A percentile compares a stretch with the other conserved stretches of the same genome.
Evolutionary conservation across 1,140 invertebrate genomes (phyloP).

Genomic region (Hesperophylax magnus): DNA sequence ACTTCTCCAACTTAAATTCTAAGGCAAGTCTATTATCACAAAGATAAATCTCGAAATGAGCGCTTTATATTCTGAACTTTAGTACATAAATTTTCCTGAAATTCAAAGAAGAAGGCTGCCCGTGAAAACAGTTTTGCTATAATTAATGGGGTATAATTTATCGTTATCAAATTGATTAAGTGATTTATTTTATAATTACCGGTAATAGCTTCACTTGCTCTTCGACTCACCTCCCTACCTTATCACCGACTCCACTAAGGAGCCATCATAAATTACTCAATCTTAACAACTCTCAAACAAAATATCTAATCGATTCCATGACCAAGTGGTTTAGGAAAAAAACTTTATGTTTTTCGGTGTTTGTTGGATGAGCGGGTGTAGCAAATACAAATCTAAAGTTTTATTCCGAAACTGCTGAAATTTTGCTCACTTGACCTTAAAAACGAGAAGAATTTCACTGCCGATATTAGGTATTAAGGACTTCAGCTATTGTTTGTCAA

Average conservation of each 20-base stretch:
- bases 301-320: neutral
- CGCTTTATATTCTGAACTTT: constrained; percentile 36
- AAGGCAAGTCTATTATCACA: constrained; percentile 26
- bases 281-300: constrained; percentile 3
- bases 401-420: too few species aligned
- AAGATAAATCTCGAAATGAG: constrained; percentile 32
- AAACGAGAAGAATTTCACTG: too few species aligned
- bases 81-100: constrained; percentile 34
- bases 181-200: constrained; percentile 43
- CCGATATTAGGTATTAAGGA: too few species aligned
- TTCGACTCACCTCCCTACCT: constrained; percentile 13
- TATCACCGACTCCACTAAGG: constrained; percentile 18
- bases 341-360: too few species aligned
- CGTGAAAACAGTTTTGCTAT: constrained; percentile 35
- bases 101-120: constrained; percentile 36
- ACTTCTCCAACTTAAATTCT: constrained; percentile 22
- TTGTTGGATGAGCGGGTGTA: too few species aligned
- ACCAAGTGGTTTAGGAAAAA: too few species aligned
- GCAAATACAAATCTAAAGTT: too few species aligned
- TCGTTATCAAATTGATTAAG: constrained; percentile 40
- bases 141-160: constrained; percentile 39
- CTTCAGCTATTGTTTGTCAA: too few species aligned
- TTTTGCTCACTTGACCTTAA: too few species aligned
- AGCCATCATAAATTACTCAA: constrained; percentile 17
- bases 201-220: constrained; percentile 39